Evolutionary conservation across 2,797 vertebrate genomes (phyloP), one percentile per base, ranked within the genome.

Genomic region (Chloroceryle inda): DNA sequence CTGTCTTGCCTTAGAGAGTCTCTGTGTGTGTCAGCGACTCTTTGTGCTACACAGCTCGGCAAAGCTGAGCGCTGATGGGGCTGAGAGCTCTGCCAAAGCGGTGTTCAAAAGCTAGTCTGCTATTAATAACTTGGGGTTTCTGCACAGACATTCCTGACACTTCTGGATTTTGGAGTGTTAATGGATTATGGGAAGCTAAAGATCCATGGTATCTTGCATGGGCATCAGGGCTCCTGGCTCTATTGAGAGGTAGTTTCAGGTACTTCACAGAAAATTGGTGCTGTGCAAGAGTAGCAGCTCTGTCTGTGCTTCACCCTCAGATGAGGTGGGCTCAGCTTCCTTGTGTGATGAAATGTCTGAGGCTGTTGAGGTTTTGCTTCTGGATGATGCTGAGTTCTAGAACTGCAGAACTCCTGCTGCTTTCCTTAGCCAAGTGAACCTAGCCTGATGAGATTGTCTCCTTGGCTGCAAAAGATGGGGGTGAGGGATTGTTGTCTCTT

Each of bases 111-210:
- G 24, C 38, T 1, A 0, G 3, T 17, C 40, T 49, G 40, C 62
- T 44, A 53, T 20, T 40, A 20, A 3, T 20, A 55, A 26, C 21
- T 53, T 31, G 1, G 10, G 17, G 14, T 58, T 50, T 63, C 35
- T n/a, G 6, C 8, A 20, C 10, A 8, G 22, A 37, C 26, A 27
- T 44, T 52, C 45, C 40, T 4, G 26, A 15, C 20, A 16, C 9
- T 37, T 15, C 10, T 12, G 42, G 12, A 4, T 15, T 52, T 88
- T 23, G 6, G n/a, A 21, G 7, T 20, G 27, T 33, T 40, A 13
- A 2, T 23, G 5, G 55, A 6, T 6, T 10, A 12, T 0, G 0
- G 61, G 29, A 78, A 27, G 49, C 37, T 16, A 37, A 23, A 44
- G 26, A 7, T 23, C 17, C 10, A 1, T 3, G 72, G 52, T 27